phyloP scores from a whole-genome alignment of 2,797 vertebrate species.

The Eulemur albifrons region DNA sequence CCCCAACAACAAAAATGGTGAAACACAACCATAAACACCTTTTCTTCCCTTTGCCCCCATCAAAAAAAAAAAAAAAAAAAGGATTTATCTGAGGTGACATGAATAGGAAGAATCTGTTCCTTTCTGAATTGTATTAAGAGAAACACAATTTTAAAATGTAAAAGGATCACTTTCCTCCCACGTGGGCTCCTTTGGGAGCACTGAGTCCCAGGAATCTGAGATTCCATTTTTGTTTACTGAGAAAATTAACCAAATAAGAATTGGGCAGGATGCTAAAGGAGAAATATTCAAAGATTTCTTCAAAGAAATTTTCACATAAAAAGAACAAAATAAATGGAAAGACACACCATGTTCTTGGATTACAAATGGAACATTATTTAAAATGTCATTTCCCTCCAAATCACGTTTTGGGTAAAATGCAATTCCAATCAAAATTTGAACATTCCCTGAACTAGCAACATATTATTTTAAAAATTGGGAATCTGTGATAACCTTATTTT shows the following conservation, averaged over 20 bases:
- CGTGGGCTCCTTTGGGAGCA: background rate
- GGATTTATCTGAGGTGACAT: background rate
- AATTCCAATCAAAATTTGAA: background rate
- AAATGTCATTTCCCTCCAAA: background rate
- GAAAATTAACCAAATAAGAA: slow-evolving; percentile 16
- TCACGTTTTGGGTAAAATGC: slow-evolving; percentile 13
- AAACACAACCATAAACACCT: background rate
- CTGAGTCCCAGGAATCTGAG: background rate
- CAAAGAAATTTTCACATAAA: background rate
- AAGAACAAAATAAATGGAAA: slow-evolving; percentile 27
- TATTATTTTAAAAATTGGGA: background rate
- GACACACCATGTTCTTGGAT: background rate
- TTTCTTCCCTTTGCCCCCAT: background rate
- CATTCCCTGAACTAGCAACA: background rate
- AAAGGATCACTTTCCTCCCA: background rate
- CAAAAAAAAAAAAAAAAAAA: background rate
- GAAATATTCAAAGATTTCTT: background rate
- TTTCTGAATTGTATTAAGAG: background rate
- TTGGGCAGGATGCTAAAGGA: background rate
- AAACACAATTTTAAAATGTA: background rate
- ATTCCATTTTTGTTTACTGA: background rate
- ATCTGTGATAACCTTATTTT: background rate
- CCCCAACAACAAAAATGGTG: background rate
- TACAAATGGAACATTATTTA: background rate
- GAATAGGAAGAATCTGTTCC: slow-evolving; percentile 1